Percentiles rank a stretch among this genome's conserved stretches.
Evolutionary conservation across 2,113 vertebrate species (phyloP).

Genomic region (Hippocampus guttulatus): DNA sequence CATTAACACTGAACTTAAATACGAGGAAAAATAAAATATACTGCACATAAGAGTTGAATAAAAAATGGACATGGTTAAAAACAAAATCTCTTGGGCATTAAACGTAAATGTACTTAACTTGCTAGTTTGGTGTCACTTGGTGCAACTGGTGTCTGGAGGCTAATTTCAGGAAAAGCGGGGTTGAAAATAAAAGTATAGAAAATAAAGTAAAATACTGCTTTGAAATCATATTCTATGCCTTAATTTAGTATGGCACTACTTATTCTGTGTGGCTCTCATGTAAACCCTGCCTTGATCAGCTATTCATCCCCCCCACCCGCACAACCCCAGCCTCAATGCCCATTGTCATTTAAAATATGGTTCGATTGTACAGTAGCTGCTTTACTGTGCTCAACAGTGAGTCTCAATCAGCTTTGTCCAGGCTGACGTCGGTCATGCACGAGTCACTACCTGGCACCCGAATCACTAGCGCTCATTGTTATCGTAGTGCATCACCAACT

Average conservation of each 20-base stretch:
- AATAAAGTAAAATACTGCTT: neutral
- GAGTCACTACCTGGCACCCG: constrained; percentile 74
- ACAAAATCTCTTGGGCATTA: too few species aligned
- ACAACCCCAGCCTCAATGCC: neutral
- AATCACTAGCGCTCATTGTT: constrained; percentile 70
- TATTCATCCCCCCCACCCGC: neutral
- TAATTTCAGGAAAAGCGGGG: too few species aligned
- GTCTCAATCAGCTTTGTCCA: constrained; percentile 41
- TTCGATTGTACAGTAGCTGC: constrained; percentile 11
- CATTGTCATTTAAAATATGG: neutral
- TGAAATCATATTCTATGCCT: neutral
- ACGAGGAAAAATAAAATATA: too few species aligned
- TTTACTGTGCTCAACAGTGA: constrained; percentile 34
- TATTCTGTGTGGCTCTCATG: neutral
- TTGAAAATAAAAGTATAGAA: too few species aligned
- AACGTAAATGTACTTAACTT: too few species aligned
- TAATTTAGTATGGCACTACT: neutral
- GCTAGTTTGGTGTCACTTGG: too few species aligned
- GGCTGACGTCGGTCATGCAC: constrained; percentile 66
- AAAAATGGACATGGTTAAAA: too few species aligned
- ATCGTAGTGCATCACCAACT: constrained; percentile 54
- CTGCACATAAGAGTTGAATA: too few species aligned
- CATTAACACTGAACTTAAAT: too few species aligned
- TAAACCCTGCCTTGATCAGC: neutral
- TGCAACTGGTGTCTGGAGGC: too few species aligned